These are phyloP conservation scores for Frieseomelitta varia DNA, from an alignment of 1,140 invertebrate genomes.

Conservation along the genomic window DNA sequence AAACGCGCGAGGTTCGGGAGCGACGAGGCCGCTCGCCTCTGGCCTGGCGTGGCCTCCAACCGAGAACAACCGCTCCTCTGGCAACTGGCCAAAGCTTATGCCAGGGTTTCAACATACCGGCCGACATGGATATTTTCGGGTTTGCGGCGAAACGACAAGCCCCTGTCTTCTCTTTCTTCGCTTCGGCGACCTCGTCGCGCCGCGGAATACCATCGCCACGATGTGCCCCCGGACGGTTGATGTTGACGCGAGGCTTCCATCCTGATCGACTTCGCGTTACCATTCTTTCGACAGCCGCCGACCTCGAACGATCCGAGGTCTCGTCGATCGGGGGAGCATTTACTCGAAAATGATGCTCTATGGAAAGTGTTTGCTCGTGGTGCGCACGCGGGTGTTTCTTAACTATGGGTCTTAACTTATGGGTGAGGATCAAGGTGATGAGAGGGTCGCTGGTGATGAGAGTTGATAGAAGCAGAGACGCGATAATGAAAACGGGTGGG, in stretches of 20 bases:
- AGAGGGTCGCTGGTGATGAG: no score
- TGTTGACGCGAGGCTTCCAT: no score
- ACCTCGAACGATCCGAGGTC: no score
- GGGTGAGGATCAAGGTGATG: no score
- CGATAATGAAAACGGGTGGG: no score
- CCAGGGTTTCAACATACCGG: constrained; percentile 77
- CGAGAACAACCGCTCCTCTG: constrained; percentile 60
- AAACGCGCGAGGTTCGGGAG: constrained; percentile 41
- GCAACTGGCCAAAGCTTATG: constrained; percentile 75
- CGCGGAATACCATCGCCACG: constrained; percentile 9
- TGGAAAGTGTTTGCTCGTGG: no score
- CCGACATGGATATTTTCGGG: constrained; percentile 82
- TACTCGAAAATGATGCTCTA: no score
- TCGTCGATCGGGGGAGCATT: no score
- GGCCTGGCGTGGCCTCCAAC: constrained; percentile 69
- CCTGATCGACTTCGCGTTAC: not conserved
- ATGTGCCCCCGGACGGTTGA: not conserved
- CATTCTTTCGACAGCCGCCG: no score
- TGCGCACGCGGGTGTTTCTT: no score
- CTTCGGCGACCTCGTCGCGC: constrained; percentile 26
- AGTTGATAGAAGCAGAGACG: no score
- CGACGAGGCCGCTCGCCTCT: constrained; percentile 59
- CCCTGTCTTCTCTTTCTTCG: constrained; percentile 32
- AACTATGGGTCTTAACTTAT: no score
- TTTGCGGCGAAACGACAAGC: constrained; percentile 71